Percentiles rank a stretch among this genome's conserved stretches.
phyloP scores from a whole-genome alignment of 53 echinoderm and acorn worm genomes.

The Hippasteria phrygiana region DNA sequence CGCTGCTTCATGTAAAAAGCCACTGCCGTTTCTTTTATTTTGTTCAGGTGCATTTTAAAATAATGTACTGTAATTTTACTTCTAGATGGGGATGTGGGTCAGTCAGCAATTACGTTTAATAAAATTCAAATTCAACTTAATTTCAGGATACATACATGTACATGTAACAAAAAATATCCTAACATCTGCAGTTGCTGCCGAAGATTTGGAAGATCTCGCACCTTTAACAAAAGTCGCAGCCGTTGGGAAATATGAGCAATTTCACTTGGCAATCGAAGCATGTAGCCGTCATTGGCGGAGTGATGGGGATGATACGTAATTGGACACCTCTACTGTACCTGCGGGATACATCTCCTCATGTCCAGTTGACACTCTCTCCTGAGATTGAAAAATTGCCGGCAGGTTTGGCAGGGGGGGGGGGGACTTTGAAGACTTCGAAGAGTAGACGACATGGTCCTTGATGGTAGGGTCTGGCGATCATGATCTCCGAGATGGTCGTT shows the following conservation, averaged over 20 bases:
- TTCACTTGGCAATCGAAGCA: conserved; percentile 30
- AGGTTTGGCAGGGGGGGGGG: not conserved
- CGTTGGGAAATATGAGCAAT: conserved; percentile 6
- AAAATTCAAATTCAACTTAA: no score
- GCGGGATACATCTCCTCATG: conserved; percentile 21
- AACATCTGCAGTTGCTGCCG: not conserved
- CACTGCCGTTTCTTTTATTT: no score
- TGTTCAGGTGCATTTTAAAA: no score
- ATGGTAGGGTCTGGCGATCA: not conserved
- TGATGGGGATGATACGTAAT: conserved; percentile 43
- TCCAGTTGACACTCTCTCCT: conserved; percentile 22
- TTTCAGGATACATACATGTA: no score
- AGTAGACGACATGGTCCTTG: no score
- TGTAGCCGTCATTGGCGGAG: conserved; percentile 36
- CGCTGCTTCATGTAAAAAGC: no score
- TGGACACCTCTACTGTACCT: conserved; percentile 33
- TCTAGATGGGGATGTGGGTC: no score
- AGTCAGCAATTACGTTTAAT: no score
- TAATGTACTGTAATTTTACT: no score
- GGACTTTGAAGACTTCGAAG: no score
- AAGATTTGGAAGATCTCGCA: not conserved
- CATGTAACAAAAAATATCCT: not conserved
- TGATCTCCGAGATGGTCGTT: no score
- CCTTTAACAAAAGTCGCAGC: conserved; percentile 9
- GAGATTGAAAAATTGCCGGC: conserved; percentile 35